These are phyloP conservation scores for Leptinotarsa tumamoca DNA, from an alignment of 2,888 invertebrate species.

Conservation along the genomic window DNA sequence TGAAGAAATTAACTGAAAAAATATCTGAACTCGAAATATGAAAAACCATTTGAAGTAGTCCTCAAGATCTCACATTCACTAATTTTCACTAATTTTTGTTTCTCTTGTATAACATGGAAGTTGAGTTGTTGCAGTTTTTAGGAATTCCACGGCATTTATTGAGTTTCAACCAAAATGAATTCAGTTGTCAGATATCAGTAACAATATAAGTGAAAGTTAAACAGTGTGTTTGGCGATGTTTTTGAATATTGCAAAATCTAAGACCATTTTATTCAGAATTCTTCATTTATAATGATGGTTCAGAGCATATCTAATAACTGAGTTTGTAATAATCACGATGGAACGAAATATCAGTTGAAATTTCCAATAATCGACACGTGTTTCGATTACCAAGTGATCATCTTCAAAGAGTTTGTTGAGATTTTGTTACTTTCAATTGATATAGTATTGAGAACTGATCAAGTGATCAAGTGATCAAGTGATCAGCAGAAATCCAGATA, in stretches of 20 bases:
- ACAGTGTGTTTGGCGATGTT: no score
- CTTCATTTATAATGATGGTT: no score
- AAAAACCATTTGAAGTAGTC: background rate
- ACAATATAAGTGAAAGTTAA: no score
- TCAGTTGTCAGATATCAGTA: background rate
- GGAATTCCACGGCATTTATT: conserved; percentile 26
- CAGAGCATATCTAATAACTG: background rate
- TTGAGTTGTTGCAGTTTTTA: conserved; percentile 52
- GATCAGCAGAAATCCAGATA: no score
- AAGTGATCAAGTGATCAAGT: no score
- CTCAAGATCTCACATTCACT: background rate
- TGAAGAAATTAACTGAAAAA: background rate
- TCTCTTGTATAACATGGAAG: background rate
- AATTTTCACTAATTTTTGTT: background rate
- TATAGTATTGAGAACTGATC: no score
- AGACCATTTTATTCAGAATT: no score
- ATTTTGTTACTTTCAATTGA: no score
- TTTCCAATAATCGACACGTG: background rate
- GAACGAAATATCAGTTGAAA: background rate
- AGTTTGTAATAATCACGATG: background rate
- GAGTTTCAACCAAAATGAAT: background rate
- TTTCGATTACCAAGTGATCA: no score
- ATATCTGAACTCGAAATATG: background rate
- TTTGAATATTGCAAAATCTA: no score
- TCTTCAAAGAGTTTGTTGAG: no score